phyloP scores from a whole-genome alignment of 2,113 vertebrate genomes.

The Maccullochella peelii region DNA sequence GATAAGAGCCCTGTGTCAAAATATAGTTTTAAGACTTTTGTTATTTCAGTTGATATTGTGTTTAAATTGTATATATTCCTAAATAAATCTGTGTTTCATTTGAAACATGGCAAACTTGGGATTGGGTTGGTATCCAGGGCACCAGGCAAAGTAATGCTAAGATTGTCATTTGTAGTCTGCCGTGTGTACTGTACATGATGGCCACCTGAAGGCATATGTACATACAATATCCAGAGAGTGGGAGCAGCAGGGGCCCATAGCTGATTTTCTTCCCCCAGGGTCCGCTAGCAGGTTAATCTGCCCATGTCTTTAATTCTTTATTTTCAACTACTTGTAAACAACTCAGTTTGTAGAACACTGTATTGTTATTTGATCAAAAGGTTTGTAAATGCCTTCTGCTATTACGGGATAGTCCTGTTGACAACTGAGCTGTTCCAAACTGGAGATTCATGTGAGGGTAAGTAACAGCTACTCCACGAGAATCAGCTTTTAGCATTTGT shows the following conservation, averaged over 20 bases:
- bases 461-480: constrained; percentile 61
- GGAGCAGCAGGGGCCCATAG: neutral
- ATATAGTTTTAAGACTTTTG: neutral
- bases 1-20: neutral
- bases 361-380: constrained; percentile 77
- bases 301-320: neutral
- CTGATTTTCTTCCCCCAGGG: neutral
- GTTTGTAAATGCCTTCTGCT: constrained; percentile 93
- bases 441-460: constrained; percentile 88
- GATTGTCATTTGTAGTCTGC: too few species aligned
- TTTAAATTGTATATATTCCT: neutral
- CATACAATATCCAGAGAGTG: neutral
- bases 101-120: too few species aligned
- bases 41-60: neutral
- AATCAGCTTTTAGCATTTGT: neutral
- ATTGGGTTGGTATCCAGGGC: neutral
- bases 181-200: too few species aligned
- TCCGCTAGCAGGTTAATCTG: neutral
- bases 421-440: constrained; percentile 94
- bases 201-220: neutral
- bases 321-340: neutral
- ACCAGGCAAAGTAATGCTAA: neutral
- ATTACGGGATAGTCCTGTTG: constrained; percentile 93
- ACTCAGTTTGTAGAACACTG: neutral
- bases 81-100: neutral